These are phyloP conservation scores for Pleuronectes platessa DNA, from an alignment of 2,113 vertebrate species.

Conservation along the genomic window DNA sequence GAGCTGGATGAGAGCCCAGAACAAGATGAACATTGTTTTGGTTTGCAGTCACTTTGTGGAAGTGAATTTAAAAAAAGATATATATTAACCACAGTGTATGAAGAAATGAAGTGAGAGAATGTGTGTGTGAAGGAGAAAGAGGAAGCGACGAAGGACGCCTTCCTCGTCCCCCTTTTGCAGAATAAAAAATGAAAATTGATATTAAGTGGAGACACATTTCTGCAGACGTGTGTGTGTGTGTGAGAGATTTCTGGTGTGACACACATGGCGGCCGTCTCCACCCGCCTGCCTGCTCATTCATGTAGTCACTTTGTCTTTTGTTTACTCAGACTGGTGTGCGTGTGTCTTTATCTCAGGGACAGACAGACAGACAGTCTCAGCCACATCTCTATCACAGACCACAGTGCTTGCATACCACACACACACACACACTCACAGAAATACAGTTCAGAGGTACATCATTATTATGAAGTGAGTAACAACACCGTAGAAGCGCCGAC, in stretches of 20 bases:
- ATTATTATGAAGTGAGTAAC: slow-evolving; percentile 56
- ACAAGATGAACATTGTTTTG: slow-evolving; percentile 77
- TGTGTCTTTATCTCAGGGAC: slow-evolving; percentile 33
- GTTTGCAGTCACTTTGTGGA: slow-evolving; percentile 67
- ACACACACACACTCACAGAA: not conserved
- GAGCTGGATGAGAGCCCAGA: slow-evolving; percentile 72
- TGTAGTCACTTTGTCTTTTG: slow-evolving; percentile 62
- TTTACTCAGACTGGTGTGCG: slow-evolving; percentile 26
- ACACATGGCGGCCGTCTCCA: slow-evolving; percentile 51
- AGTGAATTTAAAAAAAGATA: slow-evolving; percentile 62
- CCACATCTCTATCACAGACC: slow-evolving; percentile 46
- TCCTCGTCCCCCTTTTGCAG: slow-evolving; percentile 1
- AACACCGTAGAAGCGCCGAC: slow-evolving; percentile 25
- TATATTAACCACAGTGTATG: slow-evolving; percentile 48
- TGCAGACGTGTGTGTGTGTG: slow-evolving; percentile 29
- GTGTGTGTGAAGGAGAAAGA: slow-evolving; percentile 35
- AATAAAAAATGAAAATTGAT: slow-evolving; percentile 51
- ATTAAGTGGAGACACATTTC: slow-evolving; percentile 70
- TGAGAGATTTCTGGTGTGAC: slow-evolving; percentile 43
- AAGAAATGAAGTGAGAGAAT: slow-evolving; percentile 36
- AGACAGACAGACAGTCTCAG: slow-evolving; percentile 45
- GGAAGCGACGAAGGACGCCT: slow-evolving; percentile 21
- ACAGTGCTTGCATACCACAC: slow-evolving; percentile 8
- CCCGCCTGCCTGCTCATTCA: slow-evolving; percentile 69
- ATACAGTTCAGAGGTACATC: slow-evolving; percentile 9